Conservation (phyloP, 2,113 vertebrate species). For the Vireo altiloquus region DNA sequence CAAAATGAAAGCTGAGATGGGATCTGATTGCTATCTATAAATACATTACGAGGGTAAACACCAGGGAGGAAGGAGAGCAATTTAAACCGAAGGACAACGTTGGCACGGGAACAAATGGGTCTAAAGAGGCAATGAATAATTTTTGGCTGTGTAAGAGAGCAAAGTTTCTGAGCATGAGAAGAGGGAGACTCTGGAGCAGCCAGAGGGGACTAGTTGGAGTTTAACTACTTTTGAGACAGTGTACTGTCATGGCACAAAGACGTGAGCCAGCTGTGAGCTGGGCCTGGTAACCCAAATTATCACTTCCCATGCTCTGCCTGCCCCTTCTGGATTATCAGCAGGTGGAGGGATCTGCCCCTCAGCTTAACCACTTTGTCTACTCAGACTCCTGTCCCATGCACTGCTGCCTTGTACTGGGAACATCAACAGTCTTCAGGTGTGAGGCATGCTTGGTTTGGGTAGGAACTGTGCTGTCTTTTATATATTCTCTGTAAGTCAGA, state of each 20-base stretch:
- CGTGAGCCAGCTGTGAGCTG: background rate
- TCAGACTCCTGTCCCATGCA: background rate
- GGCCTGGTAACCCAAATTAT: background rate
- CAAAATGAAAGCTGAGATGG: constrained; percentile 5
- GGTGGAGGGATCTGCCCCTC: background rate
- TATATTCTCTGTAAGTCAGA: background rate
- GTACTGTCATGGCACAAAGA: fast-evolving
- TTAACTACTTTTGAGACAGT: background rate
- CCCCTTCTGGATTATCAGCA: background rate
- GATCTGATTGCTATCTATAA: constrained; percentile 18
- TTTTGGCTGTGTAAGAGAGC: background rate
- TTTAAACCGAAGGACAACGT: constrained; percentile 22
- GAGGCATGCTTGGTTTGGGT: background rate
- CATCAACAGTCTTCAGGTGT: background rate
- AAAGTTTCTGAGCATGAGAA: background rate
- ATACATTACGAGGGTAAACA: background rate
- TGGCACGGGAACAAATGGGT: constrained; percentile 6
- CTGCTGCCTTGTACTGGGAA: background rate
- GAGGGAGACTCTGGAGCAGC: background rate
- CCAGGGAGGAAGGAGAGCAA: constrained; percentile 1
- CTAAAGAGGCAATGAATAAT: constrained; percentile 16
- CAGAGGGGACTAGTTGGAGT: background rate
- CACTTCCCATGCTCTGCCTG: background rate
- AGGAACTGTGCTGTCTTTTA: background rate
- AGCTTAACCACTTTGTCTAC: background rate